These are phyloP conservation scores for Drosophila yakuba DNA, from an alignment of 1,140 invertebrate genomes.

Conservation along the genomic window DNA sequence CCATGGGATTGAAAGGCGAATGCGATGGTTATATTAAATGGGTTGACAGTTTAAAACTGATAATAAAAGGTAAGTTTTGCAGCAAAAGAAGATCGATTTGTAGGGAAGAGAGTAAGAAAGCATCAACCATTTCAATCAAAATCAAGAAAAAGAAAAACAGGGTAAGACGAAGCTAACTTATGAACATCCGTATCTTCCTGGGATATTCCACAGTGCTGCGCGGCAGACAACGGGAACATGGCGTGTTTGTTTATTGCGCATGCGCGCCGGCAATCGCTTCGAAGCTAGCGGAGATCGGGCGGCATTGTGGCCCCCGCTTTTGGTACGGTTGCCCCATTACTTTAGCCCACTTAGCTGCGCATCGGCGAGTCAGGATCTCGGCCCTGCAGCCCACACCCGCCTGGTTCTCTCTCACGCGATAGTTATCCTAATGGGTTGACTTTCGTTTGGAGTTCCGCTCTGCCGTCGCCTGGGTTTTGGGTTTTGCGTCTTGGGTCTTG, in stretches of 20 bases:
- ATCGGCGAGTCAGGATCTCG: conserved; percentile 74
- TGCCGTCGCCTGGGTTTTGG: conserved; percentile 32
- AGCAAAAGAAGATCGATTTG: too few species aligned
- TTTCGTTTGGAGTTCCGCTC: conserved; percentile 63
- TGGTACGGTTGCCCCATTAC: conserved; percentile 60
- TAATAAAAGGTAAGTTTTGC: not conserved
- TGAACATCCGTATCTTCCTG: too few species aligned
- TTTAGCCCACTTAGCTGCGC: conserved; percentile 77
- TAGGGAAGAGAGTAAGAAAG: too few species aligned
- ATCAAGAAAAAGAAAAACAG: too few species aligned
- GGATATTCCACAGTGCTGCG: conserved; percentile 46
- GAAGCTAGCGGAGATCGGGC: conserved; percentile 36
- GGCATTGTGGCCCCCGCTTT: conserved; percentile 38
- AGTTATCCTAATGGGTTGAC: conserved; percentile 82
- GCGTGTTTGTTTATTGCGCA: conserved; percentile 83
- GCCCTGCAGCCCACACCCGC: conserved; percentile 49
- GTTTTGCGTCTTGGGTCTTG: conserved; percentile 29
- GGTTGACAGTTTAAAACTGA: not conserved
- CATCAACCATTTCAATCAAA: too few species aligned
- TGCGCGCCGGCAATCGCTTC: conserved; percentile 73
- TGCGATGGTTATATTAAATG: too few species aligned
- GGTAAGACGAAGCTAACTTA: too few species aligned
- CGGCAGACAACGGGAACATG: conserved; percentile 71
- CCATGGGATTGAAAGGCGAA: conserved; percentile 9
- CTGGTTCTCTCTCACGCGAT: conserved; percentile 72